A percentile compares a stretch with the other conserved stretches of the same genome.
phyloP scores from a whole-genome alignment of 1,140 invertebrate species.

The Parasteatoda tepidariorum region DNA sequence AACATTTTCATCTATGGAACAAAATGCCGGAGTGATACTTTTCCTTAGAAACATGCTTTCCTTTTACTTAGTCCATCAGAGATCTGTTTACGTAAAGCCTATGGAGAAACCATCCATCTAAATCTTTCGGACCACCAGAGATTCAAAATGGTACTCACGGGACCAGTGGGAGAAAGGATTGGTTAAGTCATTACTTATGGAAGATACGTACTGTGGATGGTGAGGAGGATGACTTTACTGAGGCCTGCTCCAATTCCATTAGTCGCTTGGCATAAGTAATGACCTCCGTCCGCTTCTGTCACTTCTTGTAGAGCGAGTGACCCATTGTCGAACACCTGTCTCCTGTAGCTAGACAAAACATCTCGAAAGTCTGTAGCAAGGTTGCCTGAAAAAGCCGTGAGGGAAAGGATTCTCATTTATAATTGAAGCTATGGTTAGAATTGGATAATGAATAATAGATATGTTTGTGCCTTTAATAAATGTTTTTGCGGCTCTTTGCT shows the following conservation, averaged over 20 bases:
- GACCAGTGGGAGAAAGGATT: background rate
- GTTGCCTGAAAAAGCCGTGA: background rate
- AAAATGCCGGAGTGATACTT: too few species aligned
- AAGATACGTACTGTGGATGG: conserved; percentile 71
- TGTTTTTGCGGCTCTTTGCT: too few species aligned
- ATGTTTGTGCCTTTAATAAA: too few species aligned
- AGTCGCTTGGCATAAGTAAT: conserved; percentile 89
- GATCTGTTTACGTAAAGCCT: background rate
- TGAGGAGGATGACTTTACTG: conserved; percentile 73
- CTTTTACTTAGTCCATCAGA: background rate
- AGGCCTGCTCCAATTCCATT: conserved; percentile 95
- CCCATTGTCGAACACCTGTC: conserved; percentile 79
- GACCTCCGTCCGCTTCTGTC: conserved; percentile 73
- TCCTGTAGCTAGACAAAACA: conserved; percentile 75
- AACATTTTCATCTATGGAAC: too few species aligned
- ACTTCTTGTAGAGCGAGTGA: conserved; percentile 68
- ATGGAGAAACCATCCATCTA: background rate
- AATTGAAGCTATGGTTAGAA: too few species aligned
- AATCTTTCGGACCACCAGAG: background rate
- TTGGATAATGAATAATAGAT: too few species aligned
- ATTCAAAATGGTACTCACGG: background rate
- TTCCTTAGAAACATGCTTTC: too few species aligned
- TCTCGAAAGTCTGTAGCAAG: conserved; percentile 61
- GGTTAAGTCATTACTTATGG: background rate
- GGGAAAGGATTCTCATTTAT: too few species aligned